Evolutionary conservation across 2,888 invertebrate species (phyloP), one percentile per base, ranked within the genome.

Genomic region (Smittia aterrima): DNA sequence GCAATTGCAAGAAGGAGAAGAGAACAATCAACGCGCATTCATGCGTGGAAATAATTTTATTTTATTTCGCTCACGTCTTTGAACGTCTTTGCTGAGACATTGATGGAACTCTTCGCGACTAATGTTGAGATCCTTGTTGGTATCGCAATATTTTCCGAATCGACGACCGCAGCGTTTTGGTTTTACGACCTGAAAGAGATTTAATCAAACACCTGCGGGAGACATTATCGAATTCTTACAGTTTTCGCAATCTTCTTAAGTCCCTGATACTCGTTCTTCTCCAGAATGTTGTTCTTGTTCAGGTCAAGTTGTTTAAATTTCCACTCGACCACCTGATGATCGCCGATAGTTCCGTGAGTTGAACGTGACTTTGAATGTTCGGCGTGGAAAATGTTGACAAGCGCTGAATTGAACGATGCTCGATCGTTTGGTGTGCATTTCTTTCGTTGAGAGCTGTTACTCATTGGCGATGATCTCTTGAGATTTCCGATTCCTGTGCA

Each of bases 151-250:
- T 77, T 91, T 89, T 20, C 93, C 90, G 86, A 97, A 96, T 47
- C 90, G 90, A 79, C 92, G 90, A 66, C 96, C 93, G 84, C 97
- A 97, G 71, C 92, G 87, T 82, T 91, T 91, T 47, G 96, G 97
- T 80, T 92, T 92, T 73, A 96, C 93, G 76, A 75, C 64, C 32
- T 76, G 58, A 18, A 7, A 71, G 32, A n/a, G 13, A 71, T 20
- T 2, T 25, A 16, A 53, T 74, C 22, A 24, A n/a, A 38, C 32
- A 32, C 4, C 32, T 32, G 32, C 22, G 25, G 3, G 22, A 58
- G 11, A 22, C 13, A 18, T 66, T 47, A 7, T 58, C 40, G 18
- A 18, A 18, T 58, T 24, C 64, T 75, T 79, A 88, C 88, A 84
- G 94, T 93, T 82, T 92, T 93, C 68, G 95, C 91, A 68, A 95